Evolutionary conservation across 1,140 invertebrate genomes (phyloP).

Genomic region (Orussus abietinus): DNA sequence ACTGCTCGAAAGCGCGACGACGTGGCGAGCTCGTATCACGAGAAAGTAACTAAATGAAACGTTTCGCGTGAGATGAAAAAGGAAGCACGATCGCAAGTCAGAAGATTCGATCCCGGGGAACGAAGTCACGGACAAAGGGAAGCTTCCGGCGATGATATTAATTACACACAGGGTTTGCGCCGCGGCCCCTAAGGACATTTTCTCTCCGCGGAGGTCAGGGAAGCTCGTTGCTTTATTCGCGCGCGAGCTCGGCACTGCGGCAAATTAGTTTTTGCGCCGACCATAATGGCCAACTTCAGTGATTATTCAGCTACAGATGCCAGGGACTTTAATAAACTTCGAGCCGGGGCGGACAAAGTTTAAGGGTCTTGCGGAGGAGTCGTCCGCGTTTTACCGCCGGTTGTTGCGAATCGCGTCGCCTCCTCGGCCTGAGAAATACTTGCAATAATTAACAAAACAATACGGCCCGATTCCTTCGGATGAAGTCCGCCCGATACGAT

Average conservation of each 20-base stretch:
- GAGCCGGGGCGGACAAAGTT: constrained; percentile 3
- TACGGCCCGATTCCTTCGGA: constrained; percentile 30
- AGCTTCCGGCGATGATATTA: too few species aligned
- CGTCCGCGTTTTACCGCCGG: neutral
- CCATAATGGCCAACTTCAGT: constrained; percentile 34
- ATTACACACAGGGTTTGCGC: too few species aligned
- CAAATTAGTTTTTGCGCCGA: constrained; percentile 27
- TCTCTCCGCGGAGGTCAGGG: too few species aligned
- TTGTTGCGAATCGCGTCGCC: constrained; percentile 14
- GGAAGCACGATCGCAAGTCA: too few species aligned
- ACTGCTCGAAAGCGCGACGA: too few species aligned
- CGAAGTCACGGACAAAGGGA: too few species aligned
- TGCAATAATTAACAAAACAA: constrained; percentile 26
- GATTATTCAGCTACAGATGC: constrained; percentile 47
- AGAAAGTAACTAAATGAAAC: too few species aligned
- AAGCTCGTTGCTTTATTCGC: constrained; percentile 17
- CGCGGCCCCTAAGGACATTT: too few species aligned
- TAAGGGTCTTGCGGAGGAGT: neutral
- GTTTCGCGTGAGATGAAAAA: too few species aligned
- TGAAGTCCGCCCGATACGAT: constrained; percentile 30
- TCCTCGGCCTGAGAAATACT: constrained; percentile 21
- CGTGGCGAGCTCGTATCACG: too few species aligned
- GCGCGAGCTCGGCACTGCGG: constrained; percentile 11
- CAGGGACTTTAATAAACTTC: constrained; percentile 33
- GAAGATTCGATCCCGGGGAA: too few species aligned